A percentile compares a stretch with the other conserved stretches of the same genome.
These are phyloP conservation scores for Pinna nobilis DNA, from an alignment of 1,140 invertebrate species.

Conservation along the genomic window DNA sequence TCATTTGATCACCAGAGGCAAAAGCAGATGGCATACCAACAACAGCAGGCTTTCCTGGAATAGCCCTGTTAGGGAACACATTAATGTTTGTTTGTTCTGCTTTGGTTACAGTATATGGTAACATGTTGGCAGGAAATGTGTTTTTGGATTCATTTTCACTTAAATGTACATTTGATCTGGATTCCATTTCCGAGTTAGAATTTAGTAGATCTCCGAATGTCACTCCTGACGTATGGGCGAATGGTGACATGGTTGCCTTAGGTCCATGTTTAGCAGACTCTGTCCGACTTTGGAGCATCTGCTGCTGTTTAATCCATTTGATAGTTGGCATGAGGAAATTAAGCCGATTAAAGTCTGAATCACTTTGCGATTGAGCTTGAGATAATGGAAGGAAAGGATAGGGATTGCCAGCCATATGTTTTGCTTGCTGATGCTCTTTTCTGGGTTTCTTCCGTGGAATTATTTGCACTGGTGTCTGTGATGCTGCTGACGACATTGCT, in stretches of 20 bases:
- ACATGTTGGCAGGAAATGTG: too few species aligned
- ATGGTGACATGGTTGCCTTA: slow-evolving; percentile 11
- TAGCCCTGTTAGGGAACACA: too few species aligned
- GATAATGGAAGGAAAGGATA: slow-evolving; percentile 41
- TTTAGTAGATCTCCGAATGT: slow-evolving; percentile 38
- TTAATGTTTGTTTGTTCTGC: too few species aligned
- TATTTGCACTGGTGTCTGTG: neutral
- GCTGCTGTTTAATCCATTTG: slow-evolving; percentile 41
- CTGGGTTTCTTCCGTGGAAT: slow-evolving; percentile 34
- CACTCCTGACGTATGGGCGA: slow-evolving; percentile 22
- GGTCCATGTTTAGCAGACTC: too few species aligned
- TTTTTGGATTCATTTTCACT: too few species aligned
- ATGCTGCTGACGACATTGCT: neutral
- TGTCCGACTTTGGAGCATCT: slow-evolving; percentile 38
- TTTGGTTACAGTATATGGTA: too few species aligned
- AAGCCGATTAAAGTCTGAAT: slow-evolving; percentile 38
- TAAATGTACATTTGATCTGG: too few species aligned
- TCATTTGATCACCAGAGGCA: too few species aligned
- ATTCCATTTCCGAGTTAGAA: too few species aligned
- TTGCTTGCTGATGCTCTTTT: slow-evolving; percentile 16
- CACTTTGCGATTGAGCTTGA: slow-evolving; percentile 10
- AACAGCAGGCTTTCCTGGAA: too few species aligned
- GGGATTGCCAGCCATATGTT: slow-evolving; percentile 12
- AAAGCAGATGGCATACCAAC: too few species aligned
- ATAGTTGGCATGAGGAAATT: slow-evolving; percentile 46